phyloP scores from a whole-genome alignment of 2,888 invertebrate genomes.

The Megamerina dolium region DNA sequence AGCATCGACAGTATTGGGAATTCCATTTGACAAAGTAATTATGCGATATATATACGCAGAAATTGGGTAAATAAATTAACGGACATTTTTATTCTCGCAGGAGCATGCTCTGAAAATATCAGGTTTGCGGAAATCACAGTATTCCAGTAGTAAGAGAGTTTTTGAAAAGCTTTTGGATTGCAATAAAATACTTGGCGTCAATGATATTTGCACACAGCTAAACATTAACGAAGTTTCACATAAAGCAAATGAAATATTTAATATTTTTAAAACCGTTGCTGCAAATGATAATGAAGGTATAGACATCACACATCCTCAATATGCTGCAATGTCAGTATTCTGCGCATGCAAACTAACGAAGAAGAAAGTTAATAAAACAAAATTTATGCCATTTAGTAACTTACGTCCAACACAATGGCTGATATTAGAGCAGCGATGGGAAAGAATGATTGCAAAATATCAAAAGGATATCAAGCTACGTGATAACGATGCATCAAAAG shows the following conservation, averaged over 20 bases:
- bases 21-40: slow-evolving; percentile 51
- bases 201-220: slow-evolving; percentile 56
- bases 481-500: neutral
- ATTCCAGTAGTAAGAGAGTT: slow-evolving; percentile 54
- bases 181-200: slow-evolving; percentile 52
- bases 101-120: slow-evolving; percentile 57
- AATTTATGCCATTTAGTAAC: slow-evolving; percentile 55
- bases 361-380: slow-evolving; percentile 55
- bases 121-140: slow-evolving; percentile 53
- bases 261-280: slow-evolving; percentile 49
- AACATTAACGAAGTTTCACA: slow-evolving; percentile 50
- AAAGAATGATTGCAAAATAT: slow-evolving; percentile 44
- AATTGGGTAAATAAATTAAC: neutral
- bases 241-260: slow-evolving; percentile 54
- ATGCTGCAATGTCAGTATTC: slow-evolving; percentile 59
- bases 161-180: slow-evolving; percentile 58
- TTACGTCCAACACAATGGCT: slow-evolving; percentile 58
- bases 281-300: slow-evolving; percentile 45
- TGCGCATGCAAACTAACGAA: slow-evolving; percentile 59
- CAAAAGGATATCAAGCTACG: slow-evolving; percentile 19
- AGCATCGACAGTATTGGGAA: slow-evolving; percentile 52
- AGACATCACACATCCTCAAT: slow-evolving; percentile 59
- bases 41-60: neutral
- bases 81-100: slow-evolving; percentile 41
- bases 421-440: slow-evolving; percentile 57